phyloP scores from a whole-genome alignment of 2,113 vertebrate species.

The Pungitius pungitius region DNA sequence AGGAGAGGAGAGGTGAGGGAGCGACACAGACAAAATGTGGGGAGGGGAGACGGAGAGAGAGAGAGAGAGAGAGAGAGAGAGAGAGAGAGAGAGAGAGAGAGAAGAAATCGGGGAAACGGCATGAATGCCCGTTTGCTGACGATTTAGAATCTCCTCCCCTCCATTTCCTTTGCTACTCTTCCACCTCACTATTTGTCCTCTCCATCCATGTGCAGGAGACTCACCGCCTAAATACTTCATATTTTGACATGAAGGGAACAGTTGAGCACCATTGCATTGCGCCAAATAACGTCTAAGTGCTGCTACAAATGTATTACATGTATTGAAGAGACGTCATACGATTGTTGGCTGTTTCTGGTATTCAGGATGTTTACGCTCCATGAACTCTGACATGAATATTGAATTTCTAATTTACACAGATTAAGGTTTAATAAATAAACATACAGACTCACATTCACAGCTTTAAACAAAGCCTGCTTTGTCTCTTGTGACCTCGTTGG shows the following conservation, averaged over 20 bases:
- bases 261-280: not conserved
- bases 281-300: not conserved
- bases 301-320: not conserved
- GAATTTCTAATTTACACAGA: not conserved
- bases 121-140: conserved; percentile 67
- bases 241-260: not conserved
- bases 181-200: conserved; percentile 35
- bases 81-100: conserved; percentile 30
- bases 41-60: conserved; percentile 13
- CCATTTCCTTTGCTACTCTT: conserved; percentile 45
- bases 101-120: conserved; percentile 57
- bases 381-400: not conserved
- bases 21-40: conserved; percentile 33
- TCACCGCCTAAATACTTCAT: not conserved
- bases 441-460: not conserved
- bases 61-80: conserved; percentile 16
- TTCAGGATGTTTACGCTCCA: not conserved
- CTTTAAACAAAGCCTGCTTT: not conserved
- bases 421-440: not conserved
- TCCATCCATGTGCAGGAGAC: conserved; percentile 18
- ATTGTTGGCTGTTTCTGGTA: not conserved
- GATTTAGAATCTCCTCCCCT: conserved; percentile 68
- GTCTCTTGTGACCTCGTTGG: not conserved
- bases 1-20: conserved; percentile 51
- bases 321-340: not conserved